Percentiles rank a stretch among this genome's conserved stretches.
These are phyloP conservation scores for Lithobates sylvaticus DNA, from an alignment of 2,797 vertebrate species.

Conservation along the genomic window DNA sequence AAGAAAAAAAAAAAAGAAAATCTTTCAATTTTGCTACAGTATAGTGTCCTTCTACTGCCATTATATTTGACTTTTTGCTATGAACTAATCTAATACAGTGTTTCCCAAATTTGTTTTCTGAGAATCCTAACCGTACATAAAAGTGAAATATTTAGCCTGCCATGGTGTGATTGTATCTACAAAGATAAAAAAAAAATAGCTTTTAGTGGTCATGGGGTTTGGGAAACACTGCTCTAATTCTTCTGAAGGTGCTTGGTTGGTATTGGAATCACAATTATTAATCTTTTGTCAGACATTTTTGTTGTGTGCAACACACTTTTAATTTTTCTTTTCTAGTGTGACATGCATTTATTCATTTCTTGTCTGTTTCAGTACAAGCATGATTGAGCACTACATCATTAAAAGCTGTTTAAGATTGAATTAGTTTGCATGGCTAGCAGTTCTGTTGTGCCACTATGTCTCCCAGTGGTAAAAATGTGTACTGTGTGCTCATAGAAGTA, in stretches of 20 bases:
- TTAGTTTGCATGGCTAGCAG: constrained; percentile 47
- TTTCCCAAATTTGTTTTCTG: background rate
- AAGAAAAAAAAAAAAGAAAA: background rate
- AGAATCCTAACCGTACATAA: background rate
- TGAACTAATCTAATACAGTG: background rate
- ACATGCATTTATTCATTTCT: constrained; percentile 13
- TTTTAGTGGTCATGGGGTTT: background rate
- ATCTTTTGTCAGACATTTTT: constrained; percentile 19
- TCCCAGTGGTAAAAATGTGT: constrained; percentile 40
- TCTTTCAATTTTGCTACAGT: background rate
- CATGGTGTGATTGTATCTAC: background rate
- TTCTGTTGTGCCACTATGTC: constrained; percentile 16
- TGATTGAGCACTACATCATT: background rate
- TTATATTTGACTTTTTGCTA: background rate
- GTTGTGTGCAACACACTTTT: constrained; percentile 25
- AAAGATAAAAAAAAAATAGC: background rate
- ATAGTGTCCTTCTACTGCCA: constrained; percentile 4
- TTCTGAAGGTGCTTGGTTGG: constrained; percentile 21
- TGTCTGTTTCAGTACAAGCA: constrained; percentile 21
- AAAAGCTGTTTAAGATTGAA: background rate
- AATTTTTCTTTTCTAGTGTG: constrained; percentile 14
- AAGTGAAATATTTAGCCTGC: background rate
- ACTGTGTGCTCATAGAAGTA: constrained; percentile 29
- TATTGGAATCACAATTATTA: constrained; percentile 28
- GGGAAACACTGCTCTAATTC: background rate